Evolutionary conservation across 2,888 invertebrate species (phyloP), one percentile per base, ranked within the genome.

Genomic region (Amblyteles armatorius): DNA sequence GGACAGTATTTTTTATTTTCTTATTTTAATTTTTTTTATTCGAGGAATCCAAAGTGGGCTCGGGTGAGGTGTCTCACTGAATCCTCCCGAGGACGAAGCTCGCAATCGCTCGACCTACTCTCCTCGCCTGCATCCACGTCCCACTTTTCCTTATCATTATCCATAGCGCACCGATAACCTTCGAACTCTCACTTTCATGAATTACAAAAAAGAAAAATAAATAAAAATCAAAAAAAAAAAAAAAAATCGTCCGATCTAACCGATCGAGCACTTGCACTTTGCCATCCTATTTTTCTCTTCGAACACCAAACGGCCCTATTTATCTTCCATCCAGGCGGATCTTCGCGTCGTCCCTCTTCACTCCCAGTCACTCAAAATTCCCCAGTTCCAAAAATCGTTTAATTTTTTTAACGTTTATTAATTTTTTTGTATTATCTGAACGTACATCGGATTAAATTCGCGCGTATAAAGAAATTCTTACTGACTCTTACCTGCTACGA

Each of bases 401-500:
- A 0, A 22, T 60, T 29, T 16, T 60, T 29, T 16, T 5, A 11
- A 26, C 3, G 0, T 33, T 19, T 50, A 33, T 36, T 16, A 22
- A 13, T 63, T n/a, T 7, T 16, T 26, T 63, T 52, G 0, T 13
- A 13, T 33, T 4, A 33, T 33, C 33, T 0, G 29, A 63, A 33
- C 16, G 6, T 29, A 5, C 3, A 3, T 16, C n/a, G 2, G n/a
- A 33, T 29, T 6, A 13, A 11, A 33, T 33, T 63, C 33, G 33
- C 63, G n/a, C 11, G 16, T 13, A 33, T 57, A 29, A 72, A 22
- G 26, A 65, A 79, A 71, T 69, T 74, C 60, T n/a, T 74, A 19
- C 50, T n/a, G 26, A 60, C 40, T 84, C 85, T 84, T 79, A 85
- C 85, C 82, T 83, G 74, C 60, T 77, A 68, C 73, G 68, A 80